phyloP scores from a whole-genome alignment of 2,113 vertebrate genomes.

The Struthidea cinerea region DNA sequence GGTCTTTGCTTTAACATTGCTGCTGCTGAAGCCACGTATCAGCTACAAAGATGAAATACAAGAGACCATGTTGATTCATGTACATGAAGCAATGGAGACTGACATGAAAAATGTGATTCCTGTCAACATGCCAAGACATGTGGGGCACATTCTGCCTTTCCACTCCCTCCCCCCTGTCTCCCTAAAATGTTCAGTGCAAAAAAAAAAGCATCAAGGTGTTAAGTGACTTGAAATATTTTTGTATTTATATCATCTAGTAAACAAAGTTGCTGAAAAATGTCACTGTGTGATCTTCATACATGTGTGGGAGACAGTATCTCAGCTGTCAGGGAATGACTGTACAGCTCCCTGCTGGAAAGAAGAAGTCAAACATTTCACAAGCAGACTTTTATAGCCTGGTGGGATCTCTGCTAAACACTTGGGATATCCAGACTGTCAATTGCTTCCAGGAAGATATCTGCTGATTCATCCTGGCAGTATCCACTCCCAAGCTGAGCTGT shows the following conservation, averaged over 20 bases:
- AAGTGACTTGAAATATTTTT: not conserved
- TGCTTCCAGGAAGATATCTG: constrained; percentile 5
- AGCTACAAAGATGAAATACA: not conserved
- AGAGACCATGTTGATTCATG: not conserved
- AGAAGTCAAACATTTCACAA: not conserved
- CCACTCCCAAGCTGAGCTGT: not conserved
- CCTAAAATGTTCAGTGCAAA: not conserved
- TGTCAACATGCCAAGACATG: not conserved
- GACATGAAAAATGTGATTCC: not conserved
- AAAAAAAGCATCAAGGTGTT: not conserved
- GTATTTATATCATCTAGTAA: constrained; percentile 35
- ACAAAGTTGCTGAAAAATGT: constrained; percentile 35
- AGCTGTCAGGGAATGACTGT: constrained; percentile 44
- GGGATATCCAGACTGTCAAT: not conserved
- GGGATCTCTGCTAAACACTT: not conserved
- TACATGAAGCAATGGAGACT: not conserved
- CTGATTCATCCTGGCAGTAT: constrained; percentile 27
- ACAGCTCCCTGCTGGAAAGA: constrained; percentile 11
- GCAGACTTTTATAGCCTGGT: not conserved
- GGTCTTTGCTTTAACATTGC: not conserved
- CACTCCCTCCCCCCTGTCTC: not conserved
- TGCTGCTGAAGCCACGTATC: not conserved
- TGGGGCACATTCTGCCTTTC: not conserved
- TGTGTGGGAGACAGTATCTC: not conserved
- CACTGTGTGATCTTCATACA: not conserved